A percentile compares a stretch with the other conserved stretches of the same genome.
Evolutionary conservation across 2,888 invertebrate species (phyloP).

Genomic region (Drosophila kuntzei): DNA sequence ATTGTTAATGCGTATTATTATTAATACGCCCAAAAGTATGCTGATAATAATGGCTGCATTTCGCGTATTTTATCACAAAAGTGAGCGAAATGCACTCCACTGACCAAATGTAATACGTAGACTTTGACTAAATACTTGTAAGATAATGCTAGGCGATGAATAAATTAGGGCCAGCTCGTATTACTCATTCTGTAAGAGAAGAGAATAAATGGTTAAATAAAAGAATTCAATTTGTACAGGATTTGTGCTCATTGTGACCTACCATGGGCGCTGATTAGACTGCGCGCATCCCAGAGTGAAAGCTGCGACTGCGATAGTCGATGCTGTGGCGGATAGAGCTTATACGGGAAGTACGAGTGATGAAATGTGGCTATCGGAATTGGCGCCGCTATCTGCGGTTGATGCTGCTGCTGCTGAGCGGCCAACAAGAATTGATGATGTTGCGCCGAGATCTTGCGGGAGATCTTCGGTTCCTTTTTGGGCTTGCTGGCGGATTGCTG

Average conservation of each 20-base stretch:
- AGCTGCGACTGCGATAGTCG: slow-evolving; percentile 85
- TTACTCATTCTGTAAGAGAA: slow-evolving; percentile 68
- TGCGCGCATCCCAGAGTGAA: slow-evolving; percentile 85
- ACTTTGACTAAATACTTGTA: slow-evolving; percentile 72
- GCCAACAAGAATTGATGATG: slow-evolving; percentile 70
- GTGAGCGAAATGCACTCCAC: slow-evolving; percentile 72
- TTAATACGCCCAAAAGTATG: slow-evolving; percentile 51
- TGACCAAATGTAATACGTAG: slow-evolving; percentile 49
- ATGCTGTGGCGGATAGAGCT: slow-evolving; percentile 84
- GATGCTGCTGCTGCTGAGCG: slow-evolving; percentile 53
- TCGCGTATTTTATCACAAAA: slow-evolving; percentile 73
- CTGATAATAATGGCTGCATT: slow-evolving; percentile 69
- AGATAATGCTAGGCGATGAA: slow-evolving; percentile 66
- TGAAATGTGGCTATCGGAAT: slow-evolving; percentile 84
- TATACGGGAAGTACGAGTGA: slow-evolving; percentile 83
- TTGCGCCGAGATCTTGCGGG: slow-evolving; percentile 85
- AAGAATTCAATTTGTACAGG: rapidly evolving
- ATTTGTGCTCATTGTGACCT: not conserved
- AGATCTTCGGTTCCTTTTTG: slow-evolving; percentile 82
- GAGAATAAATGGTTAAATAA: not conserved
- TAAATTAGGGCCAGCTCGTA: slow-evolving; percentile 64
- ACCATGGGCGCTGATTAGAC: slow-evolving; percentile 85
- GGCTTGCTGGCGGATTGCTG: slow-evolving; percentile 65
- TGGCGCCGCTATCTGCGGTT: slow-evolving; percentile 77
- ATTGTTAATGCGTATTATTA: slow-evolving; percentile 38